A percentile compares a stretch with the other conserved stretches of the same genome.
phyloP scores from a whole-genome alignment of 2,113 vertebrate genomes.

The Rynchops niger region DNA sequence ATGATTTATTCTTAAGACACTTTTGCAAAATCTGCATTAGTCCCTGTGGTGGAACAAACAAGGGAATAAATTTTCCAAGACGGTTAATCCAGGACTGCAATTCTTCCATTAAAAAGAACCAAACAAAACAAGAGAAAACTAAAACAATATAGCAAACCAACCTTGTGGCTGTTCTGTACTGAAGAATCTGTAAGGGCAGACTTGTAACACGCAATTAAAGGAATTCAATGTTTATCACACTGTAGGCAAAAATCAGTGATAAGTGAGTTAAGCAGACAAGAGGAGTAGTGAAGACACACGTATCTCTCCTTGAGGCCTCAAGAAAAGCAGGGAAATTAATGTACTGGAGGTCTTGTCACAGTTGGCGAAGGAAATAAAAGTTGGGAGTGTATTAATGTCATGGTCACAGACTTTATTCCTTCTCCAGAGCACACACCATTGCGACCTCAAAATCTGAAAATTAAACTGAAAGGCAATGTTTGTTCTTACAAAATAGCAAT shows the following conservation, averaged over 20 bases:
- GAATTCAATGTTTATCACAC: constrained; percentile 29
- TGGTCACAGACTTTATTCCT: constrained; percentile 39
- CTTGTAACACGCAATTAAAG: constrained; percentile 43
- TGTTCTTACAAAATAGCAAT: constrained; percentile 29
- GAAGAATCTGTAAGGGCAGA: constrained; percentile 9
- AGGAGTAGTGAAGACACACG: not conserved
- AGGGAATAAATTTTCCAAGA: not conserved
- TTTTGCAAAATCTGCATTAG: not conserved
- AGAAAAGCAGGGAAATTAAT: not conserved
- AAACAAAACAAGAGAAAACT: not conserved
- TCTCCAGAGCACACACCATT: constrained; percentile 7
- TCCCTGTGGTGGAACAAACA: not conserved
- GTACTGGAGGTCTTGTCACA: not conserved
- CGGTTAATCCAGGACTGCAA: not conserved
- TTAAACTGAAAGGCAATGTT: constrained; percentile 36
- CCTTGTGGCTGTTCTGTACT: not conserved
- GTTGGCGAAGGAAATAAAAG: not conserved
- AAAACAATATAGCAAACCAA: not conserved
- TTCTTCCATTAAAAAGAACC: constrained; percentile 33
- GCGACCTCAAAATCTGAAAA: constrained; percentile 33
- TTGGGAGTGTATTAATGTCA: constrained; percentile 17
- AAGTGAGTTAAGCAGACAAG: constrained; percentile 2
- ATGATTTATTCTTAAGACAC: constrained; percentile 3
- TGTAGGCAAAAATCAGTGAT: constrained; percentile 40
- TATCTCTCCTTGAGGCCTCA: not conserved